Evolutionary conservation across 2,888 invertebrate species (phyloP).

Genomic region (Pachliopta kotzebuea): DNA sequence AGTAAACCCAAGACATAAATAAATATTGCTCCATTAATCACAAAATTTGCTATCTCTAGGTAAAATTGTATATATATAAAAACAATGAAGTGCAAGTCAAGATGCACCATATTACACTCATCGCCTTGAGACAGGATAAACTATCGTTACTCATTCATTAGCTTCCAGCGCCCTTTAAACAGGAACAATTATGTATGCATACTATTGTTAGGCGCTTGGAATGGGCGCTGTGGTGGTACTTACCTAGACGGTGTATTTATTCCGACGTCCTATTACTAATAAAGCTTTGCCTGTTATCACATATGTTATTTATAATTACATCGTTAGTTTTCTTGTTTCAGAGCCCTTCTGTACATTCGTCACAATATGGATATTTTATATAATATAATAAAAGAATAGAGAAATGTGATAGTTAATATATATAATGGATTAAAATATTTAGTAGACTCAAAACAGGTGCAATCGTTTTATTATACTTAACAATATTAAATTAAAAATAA

Average conservation of each 20-base stretch:
- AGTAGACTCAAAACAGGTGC: conserved; percentile 21
- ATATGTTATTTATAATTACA: conserved; percentile 1
- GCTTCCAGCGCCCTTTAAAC: too few relatives aligned
- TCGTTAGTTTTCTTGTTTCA: conserved; percentile 32
- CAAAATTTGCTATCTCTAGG: too few relatives aligned
- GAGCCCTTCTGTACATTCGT: conserved; percentile 37
- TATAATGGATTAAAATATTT: conserved; percentile 21
- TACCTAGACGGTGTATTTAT: neutral
- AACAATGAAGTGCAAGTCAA: too few relatives aligned
- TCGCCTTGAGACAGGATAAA: too few relatives aligned
- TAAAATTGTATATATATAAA: too few relatives aligned
- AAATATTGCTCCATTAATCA: too few relatives aligned
- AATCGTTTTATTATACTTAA: conserved; percentile 25
- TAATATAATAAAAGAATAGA: conserved; percentile 15
- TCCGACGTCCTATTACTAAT: neutral
- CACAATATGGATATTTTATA: conserved; percentile 21
- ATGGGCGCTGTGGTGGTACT: too few relatives aligned
- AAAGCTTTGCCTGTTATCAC: neutral
- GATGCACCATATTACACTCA: too few relatives aligned
- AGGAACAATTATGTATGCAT: too few relatives aligned
- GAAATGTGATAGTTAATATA: conserved; percentile 28
- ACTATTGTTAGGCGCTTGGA: too few relatives aligned
- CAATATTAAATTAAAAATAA: conserved; percentile 5
- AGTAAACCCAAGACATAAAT: too few relatives aligned
- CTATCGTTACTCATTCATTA: too few relatives aligned